These are phyloP conservation scores for Equus quagga DNA, from an alignment of 2,113 vertebrate species.

Conservation along the genomic window DNA sequence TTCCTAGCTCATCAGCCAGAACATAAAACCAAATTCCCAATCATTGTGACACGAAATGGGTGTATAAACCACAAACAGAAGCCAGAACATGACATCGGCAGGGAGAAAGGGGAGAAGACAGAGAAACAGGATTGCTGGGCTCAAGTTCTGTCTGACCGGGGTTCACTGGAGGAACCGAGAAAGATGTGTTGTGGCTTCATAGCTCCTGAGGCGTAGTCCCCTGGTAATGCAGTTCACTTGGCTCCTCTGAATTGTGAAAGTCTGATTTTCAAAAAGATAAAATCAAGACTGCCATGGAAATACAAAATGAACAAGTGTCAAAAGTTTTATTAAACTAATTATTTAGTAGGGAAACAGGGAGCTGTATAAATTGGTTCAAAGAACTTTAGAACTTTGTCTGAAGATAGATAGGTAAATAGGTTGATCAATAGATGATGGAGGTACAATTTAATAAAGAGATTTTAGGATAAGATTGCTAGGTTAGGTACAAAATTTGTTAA, in stretches of 20 bases:
- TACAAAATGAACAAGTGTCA: not conserved
- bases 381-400: not conserved
- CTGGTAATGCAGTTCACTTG: too few relatives aligned
- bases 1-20: not conserved
- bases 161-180: not conserved
- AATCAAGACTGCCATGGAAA: not conserved
- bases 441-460: not conserved
- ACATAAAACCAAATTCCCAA: not conserved
- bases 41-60: not conserved
- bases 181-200: rapidly evolving
- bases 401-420: not conserved
- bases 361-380: not conserved
- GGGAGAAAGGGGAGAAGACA: not conserved
- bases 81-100: not conserved
- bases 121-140: not conserved
- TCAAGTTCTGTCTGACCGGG: not conserved
- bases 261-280: not conserved
- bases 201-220: rapidly evolving
- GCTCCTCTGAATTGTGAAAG: too few relatives aligned
- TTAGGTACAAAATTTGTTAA: not conserved
- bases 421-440: not conserved
- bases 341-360: not conserved
- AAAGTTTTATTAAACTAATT: not conserved
- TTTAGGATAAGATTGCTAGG: not conserved
- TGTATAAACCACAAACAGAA: not conserved